Evolutionary conservation across 2,797 vertebrate species (phyloP).

Genomic region (Natrix natrix): DNA sequence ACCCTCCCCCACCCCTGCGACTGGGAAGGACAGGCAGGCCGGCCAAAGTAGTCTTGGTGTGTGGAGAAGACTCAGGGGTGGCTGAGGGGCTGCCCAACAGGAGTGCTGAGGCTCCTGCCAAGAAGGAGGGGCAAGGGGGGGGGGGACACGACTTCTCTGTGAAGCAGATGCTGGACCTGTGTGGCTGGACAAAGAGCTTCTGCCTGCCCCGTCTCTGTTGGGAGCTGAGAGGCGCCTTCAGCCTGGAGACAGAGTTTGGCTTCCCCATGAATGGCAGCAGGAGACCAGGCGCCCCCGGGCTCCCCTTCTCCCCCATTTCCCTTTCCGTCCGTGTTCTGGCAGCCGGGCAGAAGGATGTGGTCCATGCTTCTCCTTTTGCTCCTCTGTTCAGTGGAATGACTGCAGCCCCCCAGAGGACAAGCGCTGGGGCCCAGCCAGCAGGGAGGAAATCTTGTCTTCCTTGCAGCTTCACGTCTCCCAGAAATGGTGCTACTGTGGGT

Average conservation of each 20-base stretch:
- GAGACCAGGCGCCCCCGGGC: not conserved
- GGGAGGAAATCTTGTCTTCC: not conserved
- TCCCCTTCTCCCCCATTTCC: not conserved
- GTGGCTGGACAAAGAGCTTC: not conserved
- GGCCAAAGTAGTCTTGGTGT: not conserved
- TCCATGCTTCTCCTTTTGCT: not conserved
- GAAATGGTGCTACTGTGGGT: not conserved
- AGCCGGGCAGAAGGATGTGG: not conserved
- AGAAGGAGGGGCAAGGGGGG: not conserved
- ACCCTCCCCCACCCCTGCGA: not conserved
- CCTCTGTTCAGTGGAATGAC: not conserved
- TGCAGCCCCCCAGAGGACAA: not conserved
- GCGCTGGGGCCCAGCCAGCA: too few relatives aligned
- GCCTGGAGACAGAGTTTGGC: not conserved
- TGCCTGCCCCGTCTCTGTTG: not conserved
- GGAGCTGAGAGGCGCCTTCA: not conserved
- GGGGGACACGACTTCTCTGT: too few relatives aligned
- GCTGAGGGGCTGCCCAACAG: not conserved
- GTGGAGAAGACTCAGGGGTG: not conserved
- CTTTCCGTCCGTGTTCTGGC: not conserved
- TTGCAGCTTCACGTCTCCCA: constrained; percentile 8
- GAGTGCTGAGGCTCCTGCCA: not conserved
- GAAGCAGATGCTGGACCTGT: not conserved
- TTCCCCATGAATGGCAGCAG: not conserved
- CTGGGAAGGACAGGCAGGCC: not conserved